phyloP scores from a whole-genome alignment of 2,113 vertebrate genomes.

The Canis aureus region DNA sequence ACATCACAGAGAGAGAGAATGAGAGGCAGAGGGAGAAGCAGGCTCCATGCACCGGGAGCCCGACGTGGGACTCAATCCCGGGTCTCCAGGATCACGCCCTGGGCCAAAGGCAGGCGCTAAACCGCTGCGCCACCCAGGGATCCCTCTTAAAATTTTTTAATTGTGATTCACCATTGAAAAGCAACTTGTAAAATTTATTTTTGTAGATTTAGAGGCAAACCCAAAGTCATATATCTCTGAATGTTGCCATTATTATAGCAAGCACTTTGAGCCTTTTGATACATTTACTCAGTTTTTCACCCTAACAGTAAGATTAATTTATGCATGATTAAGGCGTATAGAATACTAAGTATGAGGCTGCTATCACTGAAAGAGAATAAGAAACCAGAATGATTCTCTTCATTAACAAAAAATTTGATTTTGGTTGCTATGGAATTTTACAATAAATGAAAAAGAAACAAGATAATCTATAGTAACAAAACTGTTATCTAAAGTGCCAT shows the following conservation, averaged over 20 bases:
- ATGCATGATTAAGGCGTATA: not conserved
- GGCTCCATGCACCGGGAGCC: no score
- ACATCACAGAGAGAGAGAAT: no score
- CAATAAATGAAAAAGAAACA: conserved; percentile 38
- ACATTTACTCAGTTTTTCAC: no score
- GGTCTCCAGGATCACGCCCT: no score
- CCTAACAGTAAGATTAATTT: not conserved
- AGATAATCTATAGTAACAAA: not conserved
- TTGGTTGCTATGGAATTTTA: conserved; percentile 23
- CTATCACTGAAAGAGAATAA: not conserved
- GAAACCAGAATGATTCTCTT: conserved; percentile 36
- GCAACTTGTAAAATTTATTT: conserved; percentile 23
- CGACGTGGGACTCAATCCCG: no score
- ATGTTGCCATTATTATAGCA: not conserved
- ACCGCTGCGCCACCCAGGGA: no score
- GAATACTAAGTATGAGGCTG: conserved; percentile 36
- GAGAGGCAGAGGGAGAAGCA: no score
- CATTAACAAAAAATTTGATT: conserved; percentile 47
- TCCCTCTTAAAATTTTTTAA: not conserved
- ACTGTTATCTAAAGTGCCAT: not conserved
- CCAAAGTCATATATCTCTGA: not conserved
- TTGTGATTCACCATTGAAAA: not conserved
- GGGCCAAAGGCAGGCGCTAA: no score
- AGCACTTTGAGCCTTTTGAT: conserved; percentile 6
- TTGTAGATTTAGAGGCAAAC: conserved; percentile 6